These are phyloP conservation scores for Osmerus mordax DNA, from an alignment of 2,113 vertebrate species.

Conservation along the genomic window DNA sequence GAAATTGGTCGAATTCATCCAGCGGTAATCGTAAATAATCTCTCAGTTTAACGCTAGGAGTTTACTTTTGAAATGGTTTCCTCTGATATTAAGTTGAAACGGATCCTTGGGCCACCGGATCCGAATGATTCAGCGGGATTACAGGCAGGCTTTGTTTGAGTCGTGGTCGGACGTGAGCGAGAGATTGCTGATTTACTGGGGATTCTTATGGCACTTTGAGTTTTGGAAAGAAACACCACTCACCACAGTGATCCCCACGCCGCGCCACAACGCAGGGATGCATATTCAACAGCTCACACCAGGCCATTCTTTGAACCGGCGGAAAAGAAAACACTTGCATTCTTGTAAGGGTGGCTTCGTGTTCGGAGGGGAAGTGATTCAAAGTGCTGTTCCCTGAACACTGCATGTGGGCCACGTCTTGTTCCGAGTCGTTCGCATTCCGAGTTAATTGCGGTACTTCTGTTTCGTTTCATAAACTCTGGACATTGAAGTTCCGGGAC, in stretches of 20 bases:
- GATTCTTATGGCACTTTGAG: neutral
- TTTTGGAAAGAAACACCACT: too few relatives aligned
- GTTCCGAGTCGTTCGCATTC: neutral
- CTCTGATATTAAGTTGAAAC: slow-evolving; percentile 50
- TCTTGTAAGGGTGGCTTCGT: too few relatives aligned
- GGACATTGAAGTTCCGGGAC: slow-evolving; percentile 21
- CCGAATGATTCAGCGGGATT: neutral
- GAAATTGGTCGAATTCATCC: slow-evolving; percentile 43
- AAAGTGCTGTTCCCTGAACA: too few relatives aligned
- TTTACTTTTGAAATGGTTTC: slow-evolving; percentile 46
- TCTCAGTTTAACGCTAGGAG: slow-evolving; percentile 47
- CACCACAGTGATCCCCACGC: too few relatives aligned
- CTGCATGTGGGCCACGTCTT: too few relatives aligned
- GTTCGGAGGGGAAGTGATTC: too few relatives aligned
- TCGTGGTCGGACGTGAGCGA: neutral
- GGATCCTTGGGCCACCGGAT: slow-evolving; percentile 25
- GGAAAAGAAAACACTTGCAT: too few relatives aligned
- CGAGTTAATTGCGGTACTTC: neutral
- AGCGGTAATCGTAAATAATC: slow-evolving; percentile 41
- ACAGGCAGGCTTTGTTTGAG: slow-evolving; percentile 27
- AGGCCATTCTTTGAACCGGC: too few relatives aligned
- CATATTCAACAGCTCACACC: too few relatives aligned
- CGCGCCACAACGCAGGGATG: too few relatives aligned
- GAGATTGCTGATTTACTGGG: neutral
- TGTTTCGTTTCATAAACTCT: neutral